A percentile compares a stretch with the other conserved stretches of the same genome.
Conservation (phyloP, 23 tunicate species). For the Aplidium turbinatum region DNA sequence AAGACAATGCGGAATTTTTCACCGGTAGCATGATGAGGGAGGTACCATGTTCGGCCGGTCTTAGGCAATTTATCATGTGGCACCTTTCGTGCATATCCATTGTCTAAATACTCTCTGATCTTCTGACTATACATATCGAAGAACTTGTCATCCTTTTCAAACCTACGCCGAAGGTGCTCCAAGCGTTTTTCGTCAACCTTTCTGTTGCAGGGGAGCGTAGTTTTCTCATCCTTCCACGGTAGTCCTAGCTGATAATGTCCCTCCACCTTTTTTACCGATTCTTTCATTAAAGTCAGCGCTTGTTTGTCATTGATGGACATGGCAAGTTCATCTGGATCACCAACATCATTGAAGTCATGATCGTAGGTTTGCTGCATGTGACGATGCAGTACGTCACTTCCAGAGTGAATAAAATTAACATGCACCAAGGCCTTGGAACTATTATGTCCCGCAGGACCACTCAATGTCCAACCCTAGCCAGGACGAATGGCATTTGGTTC, state of each 20-base stretch:
- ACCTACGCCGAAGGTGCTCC: background rate
- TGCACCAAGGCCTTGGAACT: too few relatives aligned
- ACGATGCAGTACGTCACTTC: too few relatives aligned
- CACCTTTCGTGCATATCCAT: conserved; percentile 10
- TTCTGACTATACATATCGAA: conserved; percentile 11
- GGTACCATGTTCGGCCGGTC: conserved; percentile 10
- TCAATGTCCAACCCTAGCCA: too few relatives aligned
- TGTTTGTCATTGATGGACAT: background rate
- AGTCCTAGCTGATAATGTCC: conserved; percentile 16
- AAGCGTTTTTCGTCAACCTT: conserved; percentile 18
- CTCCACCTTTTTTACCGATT: background rate
- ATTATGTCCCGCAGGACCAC: too few relatives aligned
- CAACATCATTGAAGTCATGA: too few relatives aligned
- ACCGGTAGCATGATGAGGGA: conserved; percentile 41
- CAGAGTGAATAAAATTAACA: too few relatives aligned
- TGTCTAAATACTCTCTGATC: conserved; percentile 11
- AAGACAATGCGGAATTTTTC: conserved; percentile 32
- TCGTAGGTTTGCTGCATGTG: too few relatives aligned
- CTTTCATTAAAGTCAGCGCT: background rate
- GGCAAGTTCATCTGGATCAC: background rate
- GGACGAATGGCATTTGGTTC: too few relatives aligned
- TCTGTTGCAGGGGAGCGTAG: conserved; percentile 22
- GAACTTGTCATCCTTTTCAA: conserved; percentile 1
- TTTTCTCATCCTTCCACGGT: background rate
- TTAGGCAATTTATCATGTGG: background rate